Conservation (phyloP, 2,888 invertebrate species). For the Luperina nickerlii region DNA sequence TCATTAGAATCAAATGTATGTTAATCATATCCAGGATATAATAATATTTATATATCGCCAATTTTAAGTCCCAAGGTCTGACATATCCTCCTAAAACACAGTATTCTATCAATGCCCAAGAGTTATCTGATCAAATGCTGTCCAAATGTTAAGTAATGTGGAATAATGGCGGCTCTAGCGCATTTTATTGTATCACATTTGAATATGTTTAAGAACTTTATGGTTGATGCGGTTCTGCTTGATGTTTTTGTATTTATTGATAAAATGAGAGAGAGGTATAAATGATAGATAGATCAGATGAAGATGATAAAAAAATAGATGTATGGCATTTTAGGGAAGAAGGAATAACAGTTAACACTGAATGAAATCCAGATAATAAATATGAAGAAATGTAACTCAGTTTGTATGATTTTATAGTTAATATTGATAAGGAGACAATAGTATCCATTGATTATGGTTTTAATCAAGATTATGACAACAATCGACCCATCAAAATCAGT, state of each 20-base stretch:
- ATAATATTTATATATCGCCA: background rate
- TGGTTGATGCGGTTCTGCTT: conserved; percentile 18
- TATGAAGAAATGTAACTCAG: background rate
- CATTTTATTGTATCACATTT: conserved; percentile 55
- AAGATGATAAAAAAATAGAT: background rate
- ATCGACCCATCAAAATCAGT: background rate
- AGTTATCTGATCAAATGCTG: conserved; percentile 62
- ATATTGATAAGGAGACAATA: background rate
- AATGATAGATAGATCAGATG: too few species aligned
- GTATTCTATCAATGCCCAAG: conserved; percentile 49
- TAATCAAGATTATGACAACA: background rate
- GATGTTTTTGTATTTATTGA: background rate
- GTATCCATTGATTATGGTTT: background rate
- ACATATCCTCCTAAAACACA: conserved; percentile 6
- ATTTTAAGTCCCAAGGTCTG: conserved; percentile 21
- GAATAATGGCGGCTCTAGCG: conserved; percentile 36
- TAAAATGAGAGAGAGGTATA: background rate
- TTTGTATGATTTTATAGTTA: background rate
- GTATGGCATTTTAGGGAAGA: background rate
- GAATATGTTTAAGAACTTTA: conserved; percentile 41
- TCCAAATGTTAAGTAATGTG: conserved; percentile 57
- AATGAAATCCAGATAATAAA: background rate
- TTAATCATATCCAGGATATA: background rate
- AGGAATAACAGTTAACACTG: background rate
- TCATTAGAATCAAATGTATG: background rate